Conservation (phyloP, 2,888 invertebrate species). For the Eristalinus sepulchralis region DNA sequence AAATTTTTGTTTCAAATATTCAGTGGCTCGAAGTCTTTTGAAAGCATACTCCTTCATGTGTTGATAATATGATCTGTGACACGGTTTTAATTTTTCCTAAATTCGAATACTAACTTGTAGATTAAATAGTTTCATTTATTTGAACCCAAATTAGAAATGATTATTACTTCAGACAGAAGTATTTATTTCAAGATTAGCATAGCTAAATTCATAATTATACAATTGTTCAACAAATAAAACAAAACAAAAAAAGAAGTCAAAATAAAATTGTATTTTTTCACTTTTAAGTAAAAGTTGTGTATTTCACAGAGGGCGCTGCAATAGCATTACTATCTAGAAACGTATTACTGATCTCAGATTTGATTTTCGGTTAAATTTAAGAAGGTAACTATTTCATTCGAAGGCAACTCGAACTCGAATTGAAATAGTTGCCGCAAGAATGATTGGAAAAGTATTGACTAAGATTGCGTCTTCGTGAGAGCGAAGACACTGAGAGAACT, state of each 20-base stretch:
- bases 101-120: neutral
- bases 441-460: neutral
- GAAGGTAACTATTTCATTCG: slow-evolving; percentile 42
- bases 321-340: neutral
- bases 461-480: slow-evolving; percentile 10
- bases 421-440: slow-evolving; percentile 43
- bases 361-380: neutral
- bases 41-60: neutral
- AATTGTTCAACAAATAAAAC: slow-evolving; percentile 10
- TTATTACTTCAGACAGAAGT: neutral
- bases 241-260: neutral
- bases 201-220: slow-evolving; percentile 21
- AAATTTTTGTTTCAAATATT: neutral
- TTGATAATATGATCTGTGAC: neutral
- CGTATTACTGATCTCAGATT: neutral
- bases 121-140: slow-evolving; percentile 3
- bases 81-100: neutral
- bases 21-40: neutral
- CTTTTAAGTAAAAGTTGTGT: neutral
- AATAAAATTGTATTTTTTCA: neutral
- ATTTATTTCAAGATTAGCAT: slow-evolving; percentile 23
- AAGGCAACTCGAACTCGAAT: slow-evolving; percentile 3
- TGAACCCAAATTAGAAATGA: neutral
- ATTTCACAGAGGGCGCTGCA: neutral
- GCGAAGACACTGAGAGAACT: slow-evolving; percentile 49